These are phyloP conservation scores for Hirundichthys speculiger DNA, from an alignment of 2,113 vertebrate species.

Conservation along the genomic window DNA sequence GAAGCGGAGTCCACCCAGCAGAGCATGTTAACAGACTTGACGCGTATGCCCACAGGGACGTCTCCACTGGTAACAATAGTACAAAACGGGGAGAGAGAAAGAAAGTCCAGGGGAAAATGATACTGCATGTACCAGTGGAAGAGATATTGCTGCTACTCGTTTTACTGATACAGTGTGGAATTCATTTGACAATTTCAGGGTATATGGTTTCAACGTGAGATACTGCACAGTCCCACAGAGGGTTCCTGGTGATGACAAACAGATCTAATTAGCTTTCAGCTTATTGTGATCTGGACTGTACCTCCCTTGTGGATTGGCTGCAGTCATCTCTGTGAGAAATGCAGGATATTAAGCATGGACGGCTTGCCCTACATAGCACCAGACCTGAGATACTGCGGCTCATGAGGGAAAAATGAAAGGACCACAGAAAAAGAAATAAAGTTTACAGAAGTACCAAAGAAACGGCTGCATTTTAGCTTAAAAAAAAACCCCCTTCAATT, in stretches of 20 bases:
- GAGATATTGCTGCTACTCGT: slow-evolving; percentile 1
- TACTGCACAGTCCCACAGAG: slow-evolving; percentile 19
- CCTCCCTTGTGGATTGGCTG: slow-evolving; percentile 36
- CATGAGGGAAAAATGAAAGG: slow-evolving; percentile 6
- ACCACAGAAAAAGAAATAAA: slow-evolving; percentile 8
- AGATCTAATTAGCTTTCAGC: slow-evolving; percentile 51
- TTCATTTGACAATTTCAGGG: slow-evolving; percentile 19
- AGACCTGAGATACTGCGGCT: slow-evolving; percentile 10
- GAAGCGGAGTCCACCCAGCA: slow-evolving; percentile 40
- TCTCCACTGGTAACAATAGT: slow-evolving; percentile 2
- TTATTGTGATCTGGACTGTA: slow-evolving; percentile 38
- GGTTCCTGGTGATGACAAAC: slow-evolving; percentile 37
- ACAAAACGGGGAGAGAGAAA: not conserved
- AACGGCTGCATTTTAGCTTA: no score
- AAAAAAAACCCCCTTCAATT: no score
- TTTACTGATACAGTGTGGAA: slow-evolving; percentile 32
- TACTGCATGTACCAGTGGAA: slow-evolving; percentile 14
- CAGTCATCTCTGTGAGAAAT: slow-evolving; percentile 33
- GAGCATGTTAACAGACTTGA: slow-evolving; percentile 50
- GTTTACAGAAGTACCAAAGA: not conserved
- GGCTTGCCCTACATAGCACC: slow-evolving; percentile 25
- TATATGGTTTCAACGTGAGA: slow-evolving; percentile 1
- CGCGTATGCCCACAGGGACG: slow-evolving; percentile 41
- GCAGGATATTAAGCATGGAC: slow-evolving; percentile 41
- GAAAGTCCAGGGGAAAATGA: slow-evolving; percentile 4